Evolutionary conservation across 2,888 invertebrate genomes (phyloP).

Genomic region (Cremastinae sp.): DNA sequence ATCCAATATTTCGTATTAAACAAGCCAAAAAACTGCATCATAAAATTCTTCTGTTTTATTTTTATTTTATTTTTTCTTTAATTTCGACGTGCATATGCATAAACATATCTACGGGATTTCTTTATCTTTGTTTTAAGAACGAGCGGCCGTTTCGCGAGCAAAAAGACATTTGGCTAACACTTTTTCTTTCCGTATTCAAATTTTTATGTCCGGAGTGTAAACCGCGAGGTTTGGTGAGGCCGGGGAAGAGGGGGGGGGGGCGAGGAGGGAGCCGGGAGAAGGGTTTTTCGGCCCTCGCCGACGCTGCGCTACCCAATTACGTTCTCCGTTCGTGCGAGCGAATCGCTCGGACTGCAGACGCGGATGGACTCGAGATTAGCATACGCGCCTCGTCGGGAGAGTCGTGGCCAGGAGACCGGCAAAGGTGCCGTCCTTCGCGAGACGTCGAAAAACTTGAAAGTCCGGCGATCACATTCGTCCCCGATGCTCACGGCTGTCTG

Average conservation of each 20-base stretch:
- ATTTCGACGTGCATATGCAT: neutral
- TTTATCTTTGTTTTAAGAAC: neutral
- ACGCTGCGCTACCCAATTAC: slow-evolving; percentile 61
- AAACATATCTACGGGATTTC: neutral
- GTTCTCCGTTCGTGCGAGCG: slow-evolving; percentile 43
- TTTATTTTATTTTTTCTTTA: neutral
- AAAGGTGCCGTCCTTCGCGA: slow-evolving; percentile 47
- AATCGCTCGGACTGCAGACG: slow-evolving; percentile 24
- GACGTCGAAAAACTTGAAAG: slow-evolving; percentile 54
- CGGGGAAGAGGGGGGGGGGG: neutral
- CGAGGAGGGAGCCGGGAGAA: too few species aligned
- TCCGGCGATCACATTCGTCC: slow-evolving; percentile 22
- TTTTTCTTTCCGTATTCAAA: slow-evolving; percentile 61
- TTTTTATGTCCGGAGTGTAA: slow-evolving; percentile 44
- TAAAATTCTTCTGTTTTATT: too few species aligned
- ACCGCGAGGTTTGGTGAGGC: slow-evolving; percentile 4
- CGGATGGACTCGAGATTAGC: slow-evolving; percentile 67
- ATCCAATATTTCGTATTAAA: too few species aligned
- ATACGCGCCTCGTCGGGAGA: slow-evolving; percentile 63
- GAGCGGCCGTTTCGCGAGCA: neutral
- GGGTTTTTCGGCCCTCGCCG: slow-evolving; percentile 34
- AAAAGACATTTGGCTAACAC: neutral
- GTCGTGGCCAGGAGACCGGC: slow-evolving; percentile 61
- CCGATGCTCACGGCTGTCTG: slow-evolving; percentile 9
- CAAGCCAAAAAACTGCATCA: too few species aligned